phyloP scores from a whole-genome alignment of 35 echinoderm and acorn worm species.

The Ophioderma brevispina region DNA sequence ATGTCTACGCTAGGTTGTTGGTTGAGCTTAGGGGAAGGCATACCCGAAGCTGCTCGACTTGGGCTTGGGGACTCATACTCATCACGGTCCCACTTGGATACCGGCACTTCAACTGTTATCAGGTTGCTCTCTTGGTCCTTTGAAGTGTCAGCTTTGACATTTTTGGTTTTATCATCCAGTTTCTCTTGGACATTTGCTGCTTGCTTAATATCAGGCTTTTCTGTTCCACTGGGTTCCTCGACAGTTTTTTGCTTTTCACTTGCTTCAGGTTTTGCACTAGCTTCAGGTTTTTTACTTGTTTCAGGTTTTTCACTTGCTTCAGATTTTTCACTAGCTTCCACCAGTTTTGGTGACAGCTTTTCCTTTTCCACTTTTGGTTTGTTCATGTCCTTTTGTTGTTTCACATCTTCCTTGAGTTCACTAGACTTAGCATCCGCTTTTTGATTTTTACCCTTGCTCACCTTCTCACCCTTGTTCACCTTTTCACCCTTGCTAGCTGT shows the following conservation, averaged over 20 bases:
- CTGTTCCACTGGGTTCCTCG: not conserved
- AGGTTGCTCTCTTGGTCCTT: not conserved
- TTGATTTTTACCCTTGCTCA: conserved; percentile 17
- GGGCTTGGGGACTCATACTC: conserved; percentile 32
- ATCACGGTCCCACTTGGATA: conserved; percentile 35
- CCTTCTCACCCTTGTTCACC: not conserved
- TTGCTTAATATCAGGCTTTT: not conserved
- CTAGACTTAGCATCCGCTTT: conserved; percentile 20
- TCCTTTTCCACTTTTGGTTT: conserved; percentile 35
- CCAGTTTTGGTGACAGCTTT: not conserved
- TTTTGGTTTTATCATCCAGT: conserved; percentile 39
- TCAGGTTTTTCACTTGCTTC: not conserved
- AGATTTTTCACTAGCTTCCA: not conserved
- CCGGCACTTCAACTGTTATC: conserved; percentile 37
- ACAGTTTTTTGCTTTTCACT: not conserved
- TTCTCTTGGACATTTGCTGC: conserved; percentile 29
- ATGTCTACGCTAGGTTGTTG: not conserved
- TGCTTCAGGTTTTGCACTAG: not conserved
- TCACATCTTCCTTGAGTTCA: conserved; percentile 26
- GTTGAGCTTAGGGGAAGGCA: not conserved
- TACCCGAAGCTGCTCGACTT: not conserved
- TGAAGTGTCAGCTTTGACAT: conserved; percentile 1
- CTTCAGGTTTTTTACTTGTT: not conserved
- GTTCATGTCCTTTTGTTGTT: not conserved
- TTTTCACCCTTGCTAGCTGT: not conserved